Percentiles rank a stretch among this genome's conserved stretches.
These are phyloP conservation scores for Cathartes aura DNA, from an alignment of 2,113 vertebrate genomes.

Conservation along the genomic window DNA sequence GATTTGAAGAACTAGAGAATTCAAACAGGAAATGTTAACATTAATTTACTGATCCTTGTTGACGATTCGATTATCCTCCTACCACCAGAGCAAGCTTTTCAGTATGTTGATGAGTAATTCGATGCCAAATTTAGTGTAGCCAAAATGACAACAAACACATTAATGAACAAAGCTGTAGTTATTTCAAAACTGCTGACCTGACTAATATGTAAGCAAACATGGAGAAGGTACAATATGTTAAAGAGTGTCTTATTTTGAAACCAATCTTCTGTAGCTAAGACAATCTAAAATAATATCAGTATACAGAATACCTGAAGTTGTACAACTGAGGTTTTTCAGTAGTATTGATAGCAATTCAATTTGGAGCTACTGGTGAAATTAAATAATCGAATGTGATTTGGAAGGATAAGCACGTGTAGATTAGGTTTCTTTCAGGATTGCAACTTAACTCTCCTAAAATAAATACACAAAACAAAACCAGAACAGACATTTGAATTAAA, in stretches of 20 bases:
- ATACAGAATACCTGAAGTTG: background rate
- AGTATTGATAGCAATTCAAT: background rate
- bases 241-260: background rate
- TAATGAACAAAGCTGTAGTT: background rate
- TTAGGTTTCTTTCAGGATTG: background rate
- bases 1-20: background rate
- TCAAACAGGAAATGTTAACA: background rate
- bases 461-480: background rate
- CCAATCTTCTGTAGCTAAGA: background rate
- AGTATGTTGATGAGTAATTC: background rate
- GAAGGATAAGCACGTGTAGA: background rate
- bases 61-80: background rate
- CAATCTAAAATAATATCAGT: background rate
- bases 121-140: background rate
- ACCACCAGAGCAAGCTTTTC: background rate
- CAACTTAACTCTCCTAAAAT: background rate
- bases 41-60: background rate
- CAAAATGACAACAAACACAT: background rate
- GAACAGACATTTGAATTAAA: background rate
- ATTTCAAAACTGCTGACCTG: background rate
- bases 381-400: background rate
- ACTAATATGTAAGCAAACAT: background rate
- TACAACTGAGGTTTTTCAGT: background rate
- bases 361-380: rapidly evolving
- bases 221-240: background rate